These are phyloP conservation scores for Meloidogyne exigua DNA, from an alignment of 1,140 invertebrate genomes.

Conservation along the genomic window DNA sequence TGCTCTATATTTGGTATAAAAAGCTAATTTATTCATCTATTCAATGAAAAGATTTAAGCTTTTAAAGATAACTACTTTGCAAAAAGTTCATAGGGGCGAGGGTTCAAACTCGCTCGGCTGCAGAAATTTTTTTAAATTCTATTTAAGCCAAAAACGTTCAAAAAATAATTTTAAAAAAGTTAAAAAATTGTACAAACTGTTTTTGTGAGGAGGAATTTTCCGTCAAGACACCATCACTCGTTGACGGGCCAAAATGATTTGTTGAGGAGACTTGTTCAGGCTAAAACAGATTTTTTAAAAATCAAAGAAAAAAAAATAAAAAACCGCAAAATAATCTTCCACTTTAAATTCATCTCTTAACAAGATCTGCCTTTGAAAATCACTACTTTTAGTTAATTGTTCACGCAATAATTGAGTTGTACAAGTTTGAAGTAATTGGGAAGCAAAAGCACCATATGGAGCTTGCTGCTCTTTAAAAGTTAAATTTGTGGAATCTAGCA, in stretches of 20 bases:
- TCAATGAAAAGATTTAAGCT: background rate
- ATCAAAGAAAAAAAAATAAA: background rate
- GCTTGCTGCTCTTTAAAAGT: slow-evolving; percentile 8
- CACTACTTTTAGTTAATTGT: background rate
- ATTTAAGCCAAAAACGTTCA: background rate
- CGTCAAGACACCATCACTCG: background rate
- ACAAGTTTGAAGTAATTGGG: slow-evolving; percentile 8
- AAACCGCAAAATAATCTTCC: background rate
- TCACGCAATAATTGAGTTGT: slow-evolving; percentile 6
- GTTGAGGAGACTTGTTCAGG: background rate
- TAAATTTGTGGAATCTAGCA: background rate
- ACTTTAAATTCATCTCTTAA: background rate
- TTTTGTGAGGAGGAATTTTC: background rate
- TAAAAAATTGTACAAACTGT: background rate
- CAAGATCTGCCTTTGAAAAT: background rate
- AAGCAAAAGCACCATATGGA: slow-evolving; percentile 14
- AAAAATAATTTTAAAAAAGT: background rate
- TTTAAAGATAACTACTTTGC: background rate
- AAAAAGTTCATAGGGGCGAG: background rate
- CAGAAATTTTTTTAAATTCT: background rate
- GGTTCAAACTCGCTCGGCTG: background rate
- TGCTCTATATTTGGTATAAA: background rate
- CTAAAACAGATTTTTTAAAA: background rate
- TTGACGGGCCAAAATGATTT: background rate
- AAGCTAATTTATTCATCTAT: background rate